Percentiles rank a stretch among this genome's conserved stretches.
Conservation (phyloP, 23 tunicate species). For the Oikopleura vanhoeffeni region DNA sequence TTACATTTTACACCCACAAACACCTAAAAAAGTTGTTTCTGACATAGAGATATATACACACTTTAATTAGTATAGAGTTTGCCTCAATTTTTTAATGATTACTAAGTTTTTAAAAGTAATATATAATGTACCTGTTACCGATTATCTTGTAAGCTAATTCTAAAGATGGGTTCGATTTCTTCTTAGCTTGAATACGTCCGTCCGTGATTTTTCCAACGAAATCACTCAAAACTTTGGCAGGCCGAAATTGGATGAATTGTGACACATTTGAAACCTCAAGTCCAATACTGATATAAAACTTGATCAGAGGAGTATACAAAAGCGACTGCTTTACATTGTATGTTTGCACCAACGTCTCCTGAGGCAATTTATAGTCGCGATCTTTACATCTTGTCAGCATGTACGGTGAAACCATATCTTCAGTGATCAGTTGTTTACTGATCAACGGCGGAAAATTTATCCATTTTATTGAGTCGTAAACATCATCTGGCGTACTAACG, state of each 20-base stretch:
- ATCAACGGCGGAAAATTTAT: neutral
- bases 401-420: constrained; percentile 3
- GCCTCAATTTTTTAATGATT: too few species aligned
- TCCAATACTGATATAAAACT: neutral
- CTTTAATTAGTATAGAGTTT: too few species aligned
- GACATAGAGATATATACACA: too few species aligned
- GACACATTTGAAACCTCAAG: neutral
- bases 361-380: neutral
- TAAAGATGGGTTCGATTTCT: neutral
- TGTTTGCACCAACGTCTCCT: neutral
- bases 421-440: neutral
- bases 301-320: neutral
- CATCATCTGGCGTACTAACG: neutral
- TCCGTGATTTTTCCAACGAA: neutral
- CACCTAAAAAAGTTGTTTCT: too few species aligned
- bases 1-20: too few species aligned
- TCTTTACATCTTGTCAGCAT: neutral
- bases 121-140: neutral
- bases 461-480: neutral
- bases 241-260: neutral
- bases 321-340: neutral
- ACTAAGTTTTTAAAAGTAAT: too few species aligned
- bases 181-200: neutral
- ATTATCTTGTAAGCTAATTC: neutral
- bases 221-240: neutral